Base-by-base conservation (phyloP, 1,140 invertebrate genomes). In the Brachionus koreanus region DNA sequence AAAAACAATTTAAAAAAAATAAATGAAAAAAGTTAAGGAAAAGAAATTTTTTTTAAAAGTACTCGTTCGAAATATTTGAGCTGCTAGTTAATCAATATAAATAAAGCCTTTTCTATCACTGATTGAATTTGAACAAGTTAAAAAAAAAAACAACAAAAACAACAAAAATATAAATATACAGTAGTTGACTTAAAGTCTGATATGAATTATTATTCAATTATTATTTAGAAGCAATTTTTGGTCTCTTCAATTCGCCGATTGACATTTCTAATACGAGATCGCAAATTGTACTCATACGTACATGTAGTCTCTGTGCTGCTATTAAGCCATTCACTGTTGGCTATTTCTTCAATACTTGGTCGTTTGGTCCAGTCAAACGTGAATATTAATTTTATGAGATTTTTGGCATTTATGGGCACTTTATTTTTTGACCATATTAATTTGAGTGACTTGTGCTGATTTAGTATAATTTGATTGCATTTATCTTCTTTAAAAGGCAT, bases 401-500 rank as follows among this genome's bases (percentile, higher is more conserved):
- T 33, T 52, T 65, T 65, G 10, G 79, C 79, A 33, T 39, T 29
- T 13, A 19, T 39, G 2, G 57, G 0, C n/a, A 65, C 57, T 65
- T 82, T 65, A 19, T 43, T 46, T 35, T 82, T 69, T 33, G 42
- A 33, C 79, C 79, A 82, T 57, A 57, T 7, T n/a, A 77, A 25
- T 61, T 77, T 57, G 10, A 52, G 29, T 10, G 46, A 57, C 16
- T 57, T 57, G 49, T 65, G 57, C 35, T 82, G 79, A 37, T 82
- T 82, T 19, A 67, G 35, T n/a, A 82, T 67, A 16, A 82, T 5
- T 42, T 82, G 65, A 82, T 67, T 82, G 49, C 76, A 79, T 33
- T 46, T 57, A n/a, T 82, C 82, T 43, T 82, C 82, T 61, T 82
- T 69, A 39, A 82, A 82, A 12, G 82, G 82, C 82, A 82, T 82